Conservation (phyloP, 1,140 invertebrate genomes). For the Tribolium castaneum region DNA sequence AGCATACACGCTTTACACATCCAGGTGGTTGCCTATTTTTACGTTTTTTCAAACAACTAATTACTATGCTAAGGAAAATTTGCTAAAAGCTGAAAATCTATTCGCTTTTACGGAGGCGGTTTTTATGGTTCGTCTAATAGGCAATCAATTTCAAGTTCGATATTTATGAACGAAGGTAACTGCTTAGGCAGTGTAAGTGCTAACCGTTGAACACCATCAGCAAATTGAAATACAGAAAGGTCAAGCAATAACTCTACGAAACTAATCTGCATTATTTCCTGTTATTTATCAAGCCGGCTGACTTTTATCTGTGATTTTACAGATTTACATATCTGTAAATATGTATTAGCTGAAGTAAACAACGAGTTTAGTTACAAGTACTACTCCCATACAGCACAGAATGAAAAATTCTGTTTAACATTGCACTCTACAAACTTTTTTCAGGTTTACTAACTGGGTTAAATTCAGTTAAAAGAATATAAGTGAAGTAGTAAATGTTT, state of each 20-base stretch:
- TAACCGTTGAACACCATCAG: constrained; percentile 20
- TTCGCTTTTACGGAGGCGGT: background rate
- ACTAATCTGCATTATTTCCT: constrained; percentile 28
- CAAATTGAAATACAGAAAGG: constrained; percentile 27
- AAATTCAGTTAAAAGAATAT: too few relatives aligned
- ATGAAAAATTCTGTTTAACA: too few relatives aligned
- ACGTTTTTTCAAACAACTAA: too few relatives aligned
- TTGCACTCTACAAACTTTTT: too few relatives aligned
- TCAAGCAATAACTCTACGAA: background rate
- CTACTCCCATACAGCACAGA: too few relatives aligned
- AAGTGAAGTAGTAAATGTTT: too few relatives aligned
- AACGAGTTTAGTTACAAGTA: too few relatives aligned
- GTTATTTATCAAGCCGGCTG: background rate
- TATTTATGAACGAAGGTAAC: constrained; percentile 20
- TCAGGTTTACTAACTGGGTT: too few relatives aligned
- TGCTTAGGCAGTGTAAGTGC: constrained; percentile 7
- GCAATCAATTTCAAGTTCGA: constrained; percentile 5
- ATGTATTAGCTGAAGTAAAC: background rate
- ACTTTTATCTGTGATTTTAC: background rate
- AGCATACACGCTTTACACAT: too few relatives aligned
- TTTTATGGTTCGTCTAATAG: background rate
- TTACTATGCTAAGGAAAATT: too few relatives aligned
- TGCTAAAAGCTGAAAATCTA: too few relatives aligned
- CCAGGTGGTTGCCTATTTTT: too few relatives aligned
- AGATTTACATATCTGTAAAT: background rate